Percentiles rank a stretch among this genome's conserved stretches.
These are phyloP conservation scores for Rattus norvegicus DNA, from an alignment of 2,113 vertebrate genomes.

Conservation along the genomic window GRCr8 NC_086023.1:45090501-45091000, in stretches of 20 bases:
- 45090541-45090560: neutral
- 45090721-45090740: neutral
- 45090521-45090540: neutral
- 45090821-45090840: constrained; percentile 97
- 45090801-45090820: constrained; percentile 94
- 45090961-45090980: constrained; percentile 90
- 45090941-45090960: constrained; percentile 95
- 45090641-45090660: neutral
- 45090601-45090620: neutral
- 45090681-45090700: neutral
- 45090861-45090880: constrained; percentile 98
- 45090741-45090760: constrained; percentile 1
- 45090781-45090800: constrained; percentile 82
- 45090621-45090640: neutral
- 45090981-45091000: constrained; percentile 95
- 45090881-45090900: constrained; percentile 99
- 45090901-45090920: constrained; percentile 96
- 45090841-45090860: constrained; percentile 98
- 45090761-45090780: constrained; percentile 55
- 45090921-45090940: constrained; percentile 96
- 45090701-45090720: neutral
- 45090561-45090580: neutral
- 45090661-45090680: neutral
- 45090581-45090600: neutral
- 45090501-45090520: neutral